A percentile compares a stretch with the other conserved stretches of the same genome.
Evolutionary conservation across 2,113 vertebrate species (phyloP).

Genomic region (Empidonax traillii): DNA sequence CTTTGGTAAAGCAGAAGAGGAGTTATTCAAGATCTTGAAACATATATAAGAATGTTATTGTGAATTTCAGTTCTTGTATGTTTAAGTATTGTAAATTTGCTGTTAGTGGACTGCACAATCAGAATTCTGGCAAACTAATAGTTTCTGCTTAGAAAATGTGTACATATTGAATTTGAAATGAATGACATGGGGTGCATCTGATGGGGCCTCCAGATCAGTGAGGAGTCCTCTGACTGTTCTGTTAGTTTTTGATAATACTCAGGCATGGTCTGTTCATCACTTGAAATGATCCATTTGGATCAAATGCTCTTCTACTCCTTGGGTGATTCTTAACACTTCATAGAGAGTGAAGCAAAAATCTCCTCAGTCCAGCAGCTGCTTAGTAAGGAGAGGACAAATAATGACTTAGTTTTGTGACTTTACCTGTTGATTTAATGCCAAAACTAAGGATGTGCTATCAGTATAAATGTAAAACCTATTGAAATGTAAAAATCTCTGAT

Average conservation of each 20-base stretch:
- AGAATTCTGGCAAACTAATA: neutral
- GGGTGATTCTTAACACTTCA: neutral
- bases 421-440: neutral
- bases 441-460: neutral
- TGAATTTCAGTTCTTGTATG: neutral
- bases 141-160: neutral
- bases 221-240: neutral
- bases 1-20: neutral
- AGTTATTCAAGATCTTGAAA: neutral
- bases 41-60: neutral
- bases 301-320: neutral
- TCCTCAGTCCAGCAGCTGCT: neutral
- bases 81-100: neutral
- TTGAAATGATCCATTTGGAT: neutral
- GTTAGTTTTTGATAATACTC: neutral
- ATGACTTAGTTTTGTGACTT: neutral
- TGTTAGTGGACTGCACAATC: neutral
- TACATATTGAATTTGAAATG: neutral
- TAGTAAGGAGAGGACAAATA: neutral
- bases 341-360: neutral
- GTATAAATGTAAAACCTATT: neutral
- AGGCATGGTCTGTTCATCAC: too few relatives aligned
- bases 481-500: constrained; percentile 26
- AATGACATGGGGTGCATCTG: neutral
- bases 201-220: neutral